Conservation (phyloP, 2,113 vertebrate species). For the Urocynchramus pylzowi region DNA sequence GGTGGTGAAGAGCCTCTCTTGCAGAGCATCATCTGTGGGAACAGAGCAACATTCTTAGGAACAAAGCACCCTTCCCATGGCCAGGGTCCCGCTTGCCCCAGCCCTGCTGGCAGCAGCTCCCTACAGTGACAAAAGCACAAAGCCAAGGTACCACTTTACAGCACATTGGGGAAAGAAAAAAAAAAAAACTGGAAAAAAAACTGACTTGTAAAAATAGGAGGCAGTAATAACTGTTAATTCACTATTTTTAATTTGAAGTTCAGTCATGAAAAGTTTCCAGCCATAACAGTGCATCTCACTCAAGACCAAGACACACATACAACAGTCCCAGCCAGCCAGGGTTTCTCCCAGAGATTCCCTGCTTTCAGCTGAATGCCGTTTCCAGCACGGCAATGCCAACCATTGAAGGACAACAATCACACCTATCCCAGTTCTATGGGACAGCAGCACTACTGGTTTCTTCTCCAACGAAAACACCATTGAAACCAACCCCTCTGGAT, state of each 20-base stretch:
- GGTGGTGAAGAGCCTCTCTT: neutral
- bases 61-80: neutral
- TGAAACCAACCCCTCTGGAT: neutral
- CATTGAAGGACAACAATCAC: neutral
- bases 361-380: fast-evolving
- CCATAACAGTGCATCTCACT: neutral
- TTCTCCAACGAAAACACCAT: neutral
- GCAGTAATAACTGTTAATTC: neutral
- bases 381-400: neutral
- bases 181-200: neutral
- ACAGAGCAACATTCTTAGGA: neutral
- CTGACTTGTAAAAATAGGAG: neutral
- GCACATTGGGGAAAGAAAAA: fast-evolving
- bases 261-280: neutral
- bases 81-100: neutral
- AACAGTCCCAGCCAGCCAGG: neutral
- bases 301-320: neutral
- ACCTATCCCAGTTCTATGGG: neutral
- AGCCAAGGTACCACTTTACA: neutral
- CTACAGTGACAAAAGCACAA: neutral
- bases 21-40: neutral
- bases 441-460: neutral
- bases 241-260: neutral
- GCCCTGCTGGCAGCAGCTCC: neutral
- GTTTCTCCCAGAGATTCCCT: neutral